Base-by-base conservation (phyloP, 2,113 vertebrate species). In the Coptodon bakossiorum region DNA sequence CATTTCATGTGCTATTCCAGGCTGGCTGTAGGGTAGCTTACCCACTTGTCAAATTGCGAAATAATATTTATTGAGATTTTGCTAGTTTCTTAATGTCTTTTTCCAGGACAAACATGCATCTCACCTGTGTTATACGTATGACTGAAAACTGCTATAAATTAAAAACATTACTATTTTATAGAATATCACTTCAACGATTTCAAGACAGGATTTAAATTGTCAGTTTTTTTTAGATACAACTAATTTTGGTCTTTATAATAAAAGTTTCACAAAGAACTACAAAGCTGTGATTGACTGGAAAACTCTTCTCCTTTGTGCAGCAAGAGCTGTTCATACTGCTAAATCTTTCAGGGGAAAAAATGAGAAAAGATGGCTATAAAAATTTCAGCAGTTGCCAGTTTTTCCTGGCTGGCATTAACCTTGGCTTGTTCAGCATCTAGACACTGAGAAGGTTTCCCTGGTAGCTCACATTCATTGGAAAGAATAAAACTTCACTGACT, bases 101-200 rank as follows among this genome's bases (percentile, higher is more conserved):
- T 40, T 9, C 1, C 66, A 71, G n/a, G 36, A 40, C 19, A 71
- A 43, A 22, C 63, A n/a, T 71, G 66, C 38, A 27, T 43, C 38
- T 43, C 36, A 16, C n/a, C 22, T 71, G 66, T 45, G 0, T 43
- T 71, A 6, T 27, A 71, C 1, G 0, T 22, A 73, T 27, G 5
- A 43, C 3, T 16, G 66, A 43, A 73, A 71, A 24, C 13, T 43
- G 22, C 38, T 73, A 45, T 45, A 1, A 27, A 27, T 27, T 12
- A 45, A 73, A 43, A 73, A 45, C 12, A 43, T 43, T 2, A 6
- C 38, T 43, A 22, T 71, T 9, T 9, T 71, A 71, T 14, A 43
- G 0, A 1, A 71, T 71, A 0, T 71, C 36, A 22, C 7, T 71
- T 24, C 12, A 43, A 43, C 0, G 0, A 43, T 71, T 71, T 71